Percentiles rank a stretch among this genome's conserved stretches.
These are phyloP conservation scores for Phaethornis superciliosus DNA, from an alignment of 2,113 vertebrate species.

Conservation along the genomic window DNA sequence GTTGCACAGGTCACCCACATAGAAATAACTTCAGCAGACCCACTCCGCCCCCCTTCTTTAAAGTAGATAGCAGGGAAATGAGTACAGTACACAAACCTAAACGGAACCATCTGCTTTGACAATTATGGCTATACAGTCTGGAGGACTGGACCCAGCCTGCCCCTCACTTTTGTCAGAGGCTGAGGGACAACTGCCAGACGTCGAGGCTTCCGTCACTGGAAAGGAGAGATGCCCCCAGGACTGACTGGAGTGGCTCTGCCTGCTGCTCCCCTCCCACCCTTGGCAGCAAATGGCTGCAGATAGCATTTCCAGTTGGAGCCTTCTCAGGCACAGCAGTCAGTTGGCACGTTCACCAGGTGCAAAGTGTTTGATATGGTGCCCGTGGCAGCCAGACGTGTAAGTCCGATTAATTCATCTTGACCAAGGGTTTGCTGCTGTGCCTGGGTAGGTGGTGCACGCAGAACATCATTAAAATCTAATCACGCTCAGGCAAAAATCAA, in stretches of 20 bases:
- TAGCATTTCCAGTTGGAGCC: constrained; percentile 37
- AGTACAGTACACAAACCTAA: constrained; percentile 16
- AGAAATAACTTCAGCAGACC: not conserved
- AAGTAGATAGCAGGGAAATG: not conserved
- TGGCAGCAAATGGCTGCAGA: constrained; percentile 33
- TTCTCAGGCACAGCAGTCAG: constrained; percentile 27
- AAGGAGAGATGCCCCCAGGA: constrained; percentile 4
- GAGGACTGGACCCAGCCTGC: not conserved
- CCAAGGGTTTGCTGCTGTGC: not conserved
- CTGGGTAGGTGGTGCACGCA: not conserved
- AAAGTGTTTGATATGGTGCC: constrained; percentile 44
- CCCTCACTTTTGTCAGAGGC: not conserved
- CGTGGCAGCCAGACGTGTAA: not conserved
- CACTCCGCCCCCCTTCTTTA: not conserved
- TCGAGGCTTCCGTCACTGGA: not conserved
- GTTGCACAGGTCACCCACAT: not conserved
- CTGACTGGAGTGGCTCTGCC: not conserved
- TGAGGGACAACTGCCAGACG: constrained; percentile 21
- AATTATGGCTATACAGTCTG: not conserved
- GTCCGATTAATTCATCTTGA: constrained; percentile 47
- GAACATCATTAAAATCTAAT: constrained; percentile 51
- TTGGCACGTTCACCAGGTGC: not conserved
- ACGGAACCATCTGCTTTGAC: constrained; percentile 42
- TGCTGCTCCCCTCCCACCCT: constrained; percentile 32
- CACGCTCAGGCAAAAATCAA: not conserved